These are phyloP conservation scores for Calidris pugnax DNA, from an alignment of 2,113 vertebrate species.

Conservation along the genomic window DNA sequence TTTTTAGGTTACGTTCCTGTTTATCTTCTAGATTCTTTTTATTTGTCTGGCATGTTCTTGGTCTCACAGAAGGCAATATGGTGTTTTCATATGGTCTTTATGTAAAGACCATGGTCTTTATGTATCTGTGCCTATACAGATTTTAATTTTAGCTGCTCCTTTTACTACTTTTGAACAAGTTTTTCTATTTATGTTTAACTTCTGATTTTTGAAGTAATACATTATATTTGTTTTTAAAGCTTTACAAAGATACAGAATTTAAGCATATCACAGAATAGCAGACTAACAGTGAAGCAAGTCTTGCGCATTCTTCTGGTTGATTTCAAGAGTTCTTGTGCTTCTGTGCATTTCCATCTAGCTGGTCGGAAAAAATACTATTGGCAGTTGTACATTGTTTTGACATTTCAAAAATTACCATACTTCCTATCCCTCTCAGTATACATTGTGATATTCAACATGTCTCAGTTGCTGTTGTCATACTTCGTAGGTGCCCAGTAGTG, in stretches of 20 bases:
- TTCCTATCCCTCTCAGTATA: not conserved
- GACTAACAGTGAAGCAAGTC: not conserved
- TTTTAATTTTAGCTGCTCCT: not conserved
- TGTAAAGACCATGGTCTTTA: not conserved
- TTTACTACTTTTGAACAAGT: not conserved
- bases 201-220: not conserved
- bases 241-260: not conserved
- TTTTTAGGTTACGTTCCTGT: not conserved
- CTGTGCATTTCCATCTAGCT: not conserved
- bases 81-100: not conserved
- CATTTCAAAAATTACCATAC: not conserved
- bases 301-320: not conserved
- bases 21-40: not conserved
- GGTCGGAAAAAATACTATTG: not conserved
- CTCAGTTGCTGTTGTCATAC: not conserved
- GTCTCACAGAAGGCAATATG: not conserved
- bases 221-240: not conserved
- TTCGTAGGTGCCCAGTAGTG: fast-evolving
- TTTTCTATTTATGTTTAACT: not conserved
- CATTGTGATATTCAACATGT: not conserved
- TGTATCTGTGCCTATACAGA: not conserved
- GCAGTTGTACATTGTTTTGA: not conserved
- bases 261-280: not conserved
- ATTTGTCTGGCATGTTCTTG: not conserved
- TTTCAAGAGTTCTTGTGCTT: not conserved